phyloP scores from a whole-genome alignment of 2,888 invertebrate genomes.

The Polylopha cassiicola region DNA sequence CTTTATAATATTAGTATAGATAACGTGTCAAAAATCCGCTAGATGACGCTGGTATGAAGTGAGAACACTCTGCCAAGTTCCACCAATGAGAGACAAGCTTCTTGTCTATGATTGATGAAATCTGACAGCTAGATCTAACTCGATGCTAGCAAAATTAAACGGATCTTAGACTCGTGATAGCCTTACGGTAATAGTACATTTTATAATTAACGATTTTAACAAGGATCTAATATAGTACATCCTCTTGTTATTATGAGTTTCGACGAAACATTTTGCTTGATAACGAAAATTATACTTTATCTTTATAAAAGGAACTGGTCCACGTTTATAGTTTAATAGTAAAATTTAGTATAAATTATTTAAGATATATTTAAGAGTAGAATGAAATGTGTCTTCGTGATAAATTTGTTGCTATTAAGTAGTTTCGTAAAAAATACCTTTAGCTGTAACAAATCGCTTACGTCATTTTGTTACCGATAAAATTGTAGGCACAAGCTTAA shows the following conservation, averaged over 20 bases:
- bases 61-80: too few relatives aligned
- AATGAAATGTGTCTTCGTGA: conserved; percentile 11
- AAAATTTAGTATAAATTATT: conserved; percentile 12
- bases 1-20: too few relatives aligned
- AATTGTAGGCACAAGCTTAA: not conserved
- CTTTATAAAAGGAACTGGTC: conserved; percentile 16
- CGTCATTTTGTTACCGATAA: not conserved
- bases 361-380: conserved; percentile 2
- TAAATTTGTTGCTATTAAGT: conserved; percentile 12
- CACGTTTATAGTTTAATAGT: too few relatives aligned
- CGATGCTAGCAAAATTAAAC: too few relatives aligned
- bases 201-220: too few relatives aligned
- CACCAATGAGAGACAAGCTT: too few relatives aligned
- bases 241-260: not conserved
- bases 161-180: too few relatives aligned
- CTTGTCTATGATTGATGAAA: too few relatives aligned
- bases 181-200: too few relatives aligned
- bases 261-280: not conserved
- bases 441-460: conserved; percentile 6
- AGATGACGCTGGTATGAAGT: too few relatives aligned
- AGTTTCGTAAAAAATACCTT: conserved; percentile 9
- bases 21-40: too few relatives aligned
- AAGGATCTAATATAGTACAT: not conserved
- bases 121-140: too few relatives aligned
- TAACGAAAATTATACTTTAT: conserved; percentile 3